These are phyloP conservation scores for Diarsia rubi DNA, from an alignment of 2,888 invertebrate species.

Conservation along the genomic window DNA sequence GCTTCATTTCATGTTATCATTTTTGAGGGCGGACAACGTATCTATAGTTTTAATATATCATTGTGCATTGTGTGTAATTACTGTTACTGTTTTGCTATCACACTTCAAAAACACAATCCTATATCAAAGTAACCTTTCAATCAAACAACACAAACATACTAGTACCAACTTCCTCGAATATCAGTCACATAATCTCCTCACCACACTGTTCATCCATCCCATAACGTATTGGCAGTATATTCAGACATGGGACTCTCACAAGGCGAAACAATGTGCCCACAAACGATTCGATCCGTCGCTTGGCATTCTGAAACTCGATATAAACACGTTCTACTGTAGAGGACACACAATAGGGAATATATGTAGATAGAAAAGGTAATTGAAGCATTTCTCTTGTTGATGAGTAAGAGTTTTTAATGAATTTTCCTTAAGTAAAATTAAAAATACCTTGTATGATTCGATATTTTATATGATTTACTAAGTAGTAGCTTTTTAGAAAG, in stretches of 20 bases:
- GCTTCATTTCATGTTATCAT: too few species aligned
- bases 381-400: not conserved
- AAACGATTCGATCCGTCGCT: constrained; percentile 39
- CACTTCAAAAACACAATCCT: not conserved
- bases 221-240: constrained; percentile 8
- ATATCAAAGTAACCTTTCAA: not conserved
- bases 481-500: too few species aligned
- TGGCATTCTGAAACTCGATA: constrained; percentile 48
- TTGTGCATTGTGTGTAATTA: too few species aligned
- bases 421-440: not conserved
- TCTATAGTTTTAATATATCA: too few species aligned
- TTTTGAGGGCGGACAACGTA: too few species aligned
- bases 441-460: not conserved
- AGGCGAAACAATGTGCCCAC: constrained; percentile 42
- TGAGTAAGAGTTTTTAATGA: not conserved
- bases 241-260: constrained; percentile 9
- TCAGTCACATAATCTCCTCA: constrained; percentile 8
- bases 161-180: not conserved
- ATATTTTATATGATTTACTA: too few species aligned
- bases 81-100: not conserved
- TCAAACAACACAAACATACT: not conserved
- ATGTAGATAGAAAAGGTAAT: constrained; percentile 20
- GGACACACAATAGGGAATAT: constrained; percentile 34
- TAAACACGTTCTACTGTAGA: constrained; percentile 29
- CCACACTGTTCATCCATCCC: constrained; percentile 20